phyloP scores from a whole-genome alignment of 2,113 vertebrate species.

The Plecturocebus donacophilus region DNA sequence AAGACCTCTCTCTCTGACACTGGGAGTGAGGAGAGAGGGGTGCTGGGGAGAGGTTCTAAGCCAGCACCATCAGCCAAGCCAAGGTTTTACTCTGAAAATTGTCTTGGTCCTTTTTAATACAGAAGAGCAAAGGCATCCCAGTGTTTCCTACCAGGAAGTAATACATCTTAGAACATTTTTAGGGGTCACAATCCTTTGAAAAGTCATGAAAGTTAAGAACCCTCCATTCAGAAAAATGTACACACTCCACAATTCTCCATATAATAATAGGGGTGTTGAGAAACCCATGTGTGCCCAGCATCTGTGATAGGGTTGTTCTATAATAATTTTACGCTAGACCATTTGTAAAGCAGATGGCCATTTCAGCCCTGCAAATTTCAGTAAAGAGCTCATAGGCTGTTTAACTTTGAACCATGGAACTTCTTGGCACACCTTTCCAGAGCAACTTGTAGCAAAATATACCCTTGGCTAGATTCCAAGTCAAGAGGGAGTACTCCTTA shows the following conservation, averaged over 20 bases:
- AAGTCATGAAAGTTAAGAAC: slow-evolving; percentile 6
- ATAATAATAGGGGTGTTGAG: not conserved
- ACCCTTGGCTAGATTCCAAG: not conserved
- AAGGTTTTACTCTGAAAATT: not conserved
- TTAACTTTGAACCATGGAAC: not conserved
- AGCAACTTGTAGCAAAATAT: not conserved
- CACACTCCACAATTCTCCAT: not conserved
- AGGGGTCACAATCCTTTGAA: not conserved
- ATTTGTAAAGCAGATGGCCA: not conserved
- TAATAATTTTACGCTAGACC: not conserved
- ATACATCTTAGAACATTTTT: not conserved
- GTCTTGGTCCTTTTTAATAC: not conserved
- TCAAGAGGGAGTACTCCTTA: not conserved
- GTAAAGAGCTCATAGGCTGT: not conserved
- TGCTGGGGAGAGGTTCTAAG: not conserved
- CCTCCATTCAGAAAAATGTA: not conserved
- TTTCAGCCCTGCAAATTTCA: not conserved
- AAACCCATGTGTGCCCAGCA: not conserved
- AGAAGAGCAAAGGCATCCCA: not conserved
- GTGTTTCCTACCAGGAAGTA: not conserved
- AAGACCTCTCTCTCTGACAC: not conserved
- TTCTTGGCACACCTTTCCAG: not conserved
- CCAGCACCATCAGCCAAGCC: not conserved
- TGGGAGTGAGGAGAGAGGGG: no score
- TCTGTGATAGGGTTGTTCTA: not conserved